A percentile compares a stretch with the other conserved stretches of the same genome.
These are phyloP conservation scores for Coelinius sp. DNA, from an alignment of 2,888 invertebrate species.

Conservation along the genomic window DNA sequence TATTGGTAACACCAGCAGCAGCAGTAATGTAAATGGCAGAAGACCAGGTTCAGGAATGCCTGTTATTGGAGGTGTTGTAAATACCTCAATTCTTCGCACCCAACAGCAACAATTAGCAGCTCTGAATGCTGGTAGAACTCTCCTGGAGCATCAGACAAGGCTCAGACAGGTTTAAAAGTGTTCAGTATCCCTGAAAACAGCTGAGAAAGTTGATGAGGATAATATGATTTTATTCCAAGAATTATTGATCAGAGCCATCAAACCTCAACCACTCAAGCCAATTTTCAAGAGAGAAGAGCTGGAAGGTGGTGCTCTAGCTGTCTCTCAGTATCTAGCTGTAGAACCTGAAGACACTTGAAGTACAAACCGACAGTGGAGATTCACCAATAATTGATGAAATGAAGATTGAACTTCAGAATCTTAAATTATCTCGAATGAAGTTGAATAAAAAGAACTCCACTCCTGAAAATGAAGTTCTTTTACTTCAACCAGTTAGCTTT, in stretches of 20 bases:
- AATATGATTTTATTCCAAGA: constrained; percentile 76
- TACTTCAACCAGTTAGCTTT: constrained; percentile 89
- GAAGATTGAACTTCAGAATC: constrained; percentile 82
- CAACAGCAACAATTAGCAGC: constrained; percentile 84
- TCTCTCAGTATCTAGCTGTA: constrained; percentile 87
- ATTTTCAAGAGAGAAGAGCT: constrained; percentile 85
- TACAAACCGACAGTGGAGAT: constrained; percentile 58
- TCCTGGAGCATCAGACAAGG: constrained; percentile 84
- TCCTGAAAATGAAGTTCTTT: constrained; percentile 71
- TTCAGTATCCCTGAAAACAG: constrained; percentile 60
- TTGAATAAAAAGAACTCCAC: constrained; percentile 69
- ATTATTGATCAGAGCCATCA: constrained; percentile 85
- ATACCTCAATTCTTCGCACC: constrained; percentile 76
- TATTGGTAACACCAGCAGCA: constrained; percentile 60
- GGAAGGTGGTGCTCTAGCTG: constrained; percentile 83
- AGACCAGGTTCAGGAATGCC: constrained; percentile 66
- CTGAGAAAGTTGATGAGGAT: constrained; percentile 52
- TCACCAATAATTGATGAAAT: constrained; percentile 88
- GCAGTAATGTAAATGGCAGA: constrained; percentile 68
- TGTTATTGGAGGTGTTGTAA: constrained; percentile 73
- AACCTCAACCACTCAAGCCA: constrained; percentile 91
- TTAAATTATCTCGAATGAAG: constrained; percentile 82
- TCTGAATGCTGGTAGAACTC: constrained; percentile 84
- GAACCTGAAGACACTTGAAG: constrained; percentile 68
- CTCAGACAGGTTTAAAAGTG: constrained; percentile 83